Percentiles rank a stretch among this genome's conserved stretches.
Conservation (phyloP, 30 jellyfish, hydroid and myxozoan species). For the Rhopilema esculentum region DNA sequence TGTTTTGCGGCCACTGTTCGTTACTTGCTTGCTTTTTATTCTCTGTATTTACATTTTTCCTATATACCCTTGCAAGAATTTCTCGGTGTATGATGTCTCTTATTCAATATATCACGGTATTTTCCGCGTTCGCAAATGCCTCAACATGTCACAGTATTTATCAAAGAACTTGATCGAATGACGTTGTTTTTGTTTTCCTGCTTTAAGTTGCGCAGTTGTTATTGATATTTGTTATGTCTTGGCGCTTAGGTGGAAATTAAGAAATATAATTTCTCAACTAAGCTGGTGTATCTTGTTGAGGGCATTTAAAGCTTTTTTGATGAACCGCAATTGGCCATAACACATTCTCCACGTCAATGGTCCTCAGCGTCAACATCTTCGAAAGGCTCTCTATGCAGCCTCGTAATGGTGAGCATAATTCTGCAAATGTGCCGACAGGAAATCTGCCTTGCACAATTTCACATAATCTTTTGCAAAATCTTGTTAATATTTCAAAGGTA, state of each 20-base stretch:
- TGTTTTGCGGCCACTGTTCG: too few relatives aligned
- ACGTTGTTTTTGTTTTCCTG: not conserved
- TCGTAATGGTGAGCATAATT: not conserved
- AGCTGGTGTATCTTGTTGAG: slow-evolving; percentile 13
- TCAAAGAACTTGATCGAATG: not conserved
- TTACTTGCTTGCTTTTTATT: too few relatives aligned
- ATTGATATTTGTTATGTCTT: slow-evolving; percentile 1
- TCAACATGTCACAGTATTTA: too few relatives aligned
- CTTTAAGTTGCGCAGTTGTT: not conserved
- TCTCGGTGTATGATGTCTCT: too few relatives aligned
- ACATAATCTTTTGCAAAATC: not conserved
- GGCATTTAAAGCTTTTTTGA: not conserved
- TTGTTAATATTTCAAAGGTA: not conserved
- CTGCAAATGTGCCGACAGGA: slow-evolving; percentile 30
- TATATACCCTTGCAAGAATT: too few relatives aligned
- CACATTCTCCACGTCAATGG: slow-evolving; percentile 1
- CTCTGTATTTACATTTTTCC: too few relatives aligned
- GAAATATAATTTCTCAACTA: not conserved
- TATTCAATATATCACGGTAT: too few relatives aligned
- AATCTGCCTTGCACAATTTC: slow-evolving; percentile 12
- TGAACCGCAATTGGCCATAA: slow-evolving; percentile 3
- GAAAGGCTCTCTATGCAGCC: not conserved
- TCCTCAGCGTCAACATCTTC: not conserved
- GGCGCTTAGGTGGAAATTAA: not conserved
- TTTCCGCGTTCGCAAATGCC: too few relatives aligned